phyloP scores from a whole-genome alignment of 2,888 invertebrate species.

The Phyllotreta striolata region DNA sequence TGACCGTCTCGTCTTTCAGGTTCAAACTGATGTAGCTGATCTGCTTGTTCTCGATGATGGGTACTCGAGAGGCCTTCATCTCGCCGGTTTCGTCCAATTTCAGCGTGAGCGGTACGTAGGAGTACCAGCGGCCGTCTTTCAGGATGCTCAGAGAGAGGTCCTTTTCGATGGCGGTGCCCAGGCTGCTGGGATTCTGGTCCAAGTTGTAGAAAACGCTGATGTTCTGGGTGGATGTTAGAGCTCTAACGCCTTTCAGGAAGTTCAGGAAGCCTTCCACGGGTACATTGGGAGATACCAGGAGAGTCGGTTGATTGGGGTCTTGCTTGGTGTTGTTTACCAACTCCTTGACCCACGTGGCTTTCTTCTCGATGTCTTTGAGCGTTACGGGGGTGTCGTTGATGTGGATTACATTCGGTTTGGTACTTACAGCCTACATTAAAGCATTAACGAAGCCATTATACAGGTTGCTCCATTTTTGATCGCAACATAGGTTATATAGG shows the following conservation, averaged over 20 bases:
- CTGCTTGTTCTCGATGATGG: constrained; percentile 46
- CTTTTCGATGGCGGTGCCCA: constrained; percentile 71
- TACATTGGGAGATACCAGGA: constrained; percentile 50
- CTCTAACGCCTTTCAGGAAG: constrained; percentile 52
- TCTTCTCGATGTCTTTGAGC: constrained; percentile 52
- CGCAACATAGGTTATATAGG: no score
- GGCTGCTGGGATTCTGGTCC: constrained; percentile 69
- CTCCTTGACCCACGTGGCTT: constrained; percentile 53
- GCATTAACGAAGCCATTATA: no score
- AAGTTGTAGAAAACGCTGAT: constrained; percentile 66
- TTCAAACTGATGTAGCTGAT: constrained; percentile 57
- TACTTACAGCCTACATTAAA: constrained; percentile 41
- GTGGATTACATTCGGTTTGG: constrained; percentile 45
- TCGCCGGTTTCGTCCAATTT: constrained; percentile 41
- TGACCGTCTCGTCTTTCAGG: constrained; percentile 55
- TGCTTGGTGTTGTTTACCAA: constrained; percentile 46
- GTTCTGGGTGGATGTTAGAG: constrained; percentile 45
- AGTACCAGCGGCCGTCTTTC: constrained; percentile 62
- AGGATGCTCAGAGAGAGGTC: constrained; percentile 83
- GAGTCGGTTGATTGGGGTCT: constrained; percentile 41
- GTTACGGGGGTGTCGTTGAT: constrained; percentile 54
- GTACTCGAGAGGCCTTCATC: constrained; percentile 3
- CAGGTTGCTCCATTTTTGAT: no score
- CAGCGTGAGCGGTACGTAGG: constrained; percentile 51
- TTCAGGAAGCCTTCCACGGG: constrained; percentile 56